Evolutionary conservation across 2,113 vertebrate species (phyloP).

Genomic region (Sturnira hondurensis): DNA sequence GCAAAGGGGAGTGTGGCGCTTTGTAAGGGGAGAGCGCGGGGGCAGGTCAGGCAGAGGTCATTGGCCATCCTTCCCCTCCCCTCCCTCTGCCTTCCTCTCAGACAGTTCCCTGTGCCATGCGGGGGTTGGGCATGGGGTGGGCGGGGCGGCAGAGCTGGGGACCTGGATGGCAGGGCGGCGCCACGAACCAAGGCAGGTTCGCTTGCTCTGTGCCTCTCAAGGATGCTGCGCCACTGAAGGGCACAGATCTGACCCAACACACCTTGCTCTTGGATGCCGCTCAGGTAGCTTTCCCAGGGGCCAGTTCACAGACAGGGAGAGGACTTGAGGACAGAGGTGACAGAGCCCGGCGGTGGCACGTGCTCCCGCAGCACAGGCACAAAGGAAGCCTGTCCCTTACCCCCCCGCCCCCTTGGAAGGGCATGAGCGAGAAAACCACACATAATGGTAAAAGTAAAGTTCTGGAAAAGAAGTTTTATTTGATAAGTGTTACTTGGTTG

Average conservation of each 20-base stretch:
- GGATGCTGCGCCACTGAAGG: neutral
- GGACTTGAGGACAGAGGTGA: neutral
- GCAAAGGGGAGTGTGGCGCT: too few relatives aligned
- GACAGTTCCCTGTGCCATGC: too few relatives aligned
- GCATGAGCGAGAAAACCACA: neutral
- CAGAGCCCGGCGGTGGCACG: neutral
- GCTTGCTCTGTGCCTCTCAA: neutral
- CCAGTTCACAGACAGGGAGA: neutral
- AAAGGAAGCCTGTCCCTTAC: neutral
- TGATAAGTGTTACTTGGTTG: neutral
- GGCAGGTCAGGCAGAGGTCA: rapidly evolving
- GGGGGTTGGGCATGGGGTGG: neutral
- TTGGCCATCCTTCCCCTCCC: rapidly evolving
- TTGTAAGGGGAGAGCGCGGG: too few relatives aligned
- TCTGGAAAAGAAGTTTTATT: neutral
- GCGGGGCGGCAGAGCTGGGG: neutral
- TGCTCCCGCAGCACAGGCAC: neutral
- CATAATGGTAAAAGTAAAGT: too few relatives aligned
- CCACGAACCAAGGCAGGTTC: rapidly evolving
- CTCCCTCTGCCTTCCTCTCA: neutral
- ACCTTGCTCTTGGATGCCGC: neutral
- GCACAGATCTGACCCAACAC: neutral
- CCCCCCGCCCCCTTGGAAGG: neutral
- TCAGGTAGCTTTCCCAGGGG: neutral
- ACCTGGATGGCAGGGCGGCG: rapidly evolving